Evolutionary conservation across 1,140 invertebrate species (phyloP).

Genomic region (Drosophila ambigua): DNA sequence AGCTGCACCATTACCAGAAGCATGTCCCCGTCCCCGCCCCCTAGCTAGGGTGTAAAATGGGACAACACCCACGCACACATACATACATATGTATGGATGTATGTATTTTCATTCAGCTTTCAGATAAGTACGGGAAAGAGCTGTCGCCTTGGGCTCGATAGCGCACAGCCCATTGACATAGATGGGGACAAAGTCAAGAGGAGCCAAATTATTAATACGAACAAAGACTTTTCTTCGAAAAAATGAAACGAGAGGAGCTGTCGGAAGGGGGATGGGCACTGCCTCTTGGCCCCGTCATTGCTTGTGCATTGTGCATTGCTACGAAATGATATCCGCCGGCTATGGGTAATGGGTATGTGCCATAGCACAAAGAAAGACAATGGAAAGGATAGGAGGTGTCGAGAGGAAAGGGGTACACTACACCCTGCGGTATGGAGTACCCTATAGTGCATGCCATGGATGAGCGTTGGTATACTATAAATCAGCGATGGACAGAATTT

Average conservation of each 20-base stretch:
- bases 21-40: background rate
- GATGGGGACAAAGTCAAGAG: conserved; percentile 67
- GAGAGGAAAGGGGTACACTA: background rate
- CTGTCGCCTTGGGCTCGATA: conserved; percentile 71
- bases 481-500: no score
- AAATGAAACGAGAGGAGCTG: conserved; percentile 1
- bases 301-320: conserved; percentile 25
- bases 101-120: conserved; percentile 15
- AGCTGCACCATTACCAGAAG: conserved; percentile 29
- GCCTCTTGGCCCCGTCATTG: conserved; percentile 17
- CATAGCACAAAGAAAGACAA: conserved; percentile 28
- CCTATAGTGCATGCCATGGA: conserved; percentile 5
- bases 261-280: background rate
- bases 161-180: conserved; percentile 59
- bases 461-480: conserved; percentile 8
- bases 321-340: conserved; percentile 47
- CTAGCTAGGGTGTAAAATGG: no score
- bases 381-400: conserved; percentile 11
- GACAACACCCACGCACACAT: conserved; percentile 5
- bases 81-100: background rate
- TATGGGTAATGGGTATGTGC: conserved; percentile 57
- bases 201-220: conserved; percentile 62
- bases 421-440: conserved; percentile 8
- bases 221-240: conserved; percentile 52
- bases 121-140: conserved; percentile 58